Percentiles rank a stretch among this genome's conserved stretches.
Evolutionary conservation across 1,140 invertebrate genomes (phyloP).

Genomic region (Agrilus planipennis): DNA sequence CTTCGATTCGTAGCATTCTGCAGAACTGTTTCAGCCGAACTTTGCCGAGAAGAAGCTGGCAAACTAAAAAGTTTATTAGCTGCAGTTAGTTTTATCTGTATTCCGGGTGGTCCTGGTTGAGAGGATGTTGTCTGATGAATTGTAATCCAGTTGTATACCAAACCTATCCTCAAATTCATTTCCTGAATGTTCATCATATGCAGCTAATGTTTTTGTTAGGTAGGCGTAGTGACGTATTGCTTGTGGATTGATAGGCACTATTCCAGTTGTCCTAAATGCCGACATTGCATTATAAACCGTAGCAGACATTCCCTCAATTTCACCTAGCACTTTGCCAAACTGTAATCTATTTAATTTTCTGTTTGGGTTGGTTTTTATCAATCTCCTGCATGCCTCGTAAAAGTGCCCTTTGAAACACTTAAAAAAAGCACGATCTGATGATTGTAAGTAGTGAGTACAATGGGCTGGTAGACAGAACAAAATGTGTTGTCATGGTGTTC

Average conservation of each 20-base stretch:
- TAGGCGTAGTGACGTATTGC: background rate
- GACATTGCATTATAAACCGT: too few relatives aligned
- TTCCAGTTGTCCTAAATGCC: too few relatives aligned
- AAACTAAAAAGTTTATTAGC: too few relatives aligned
- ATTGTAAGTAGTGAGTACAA: conserved; percentile 14
- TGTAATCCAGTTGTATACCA: background rate
- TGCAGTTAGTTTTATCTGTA: background rate
- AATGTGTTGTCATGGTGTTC: conserved; percentile 14
- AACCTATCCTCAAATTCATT: background rate
- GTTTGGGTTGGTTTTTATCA: background rate
- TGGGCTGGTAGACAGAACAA: conserved; percentile 17
- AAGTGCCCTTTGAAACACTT: conserved; percentile 15
- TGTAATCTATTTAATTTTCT: conserved; percentile 1
- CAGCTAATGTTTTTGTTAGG: background rate
- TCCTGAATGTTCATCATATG: background rate
- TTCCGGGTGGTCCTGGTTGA: background rate
- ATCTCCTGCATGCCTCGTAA: conserved; percentile 4
- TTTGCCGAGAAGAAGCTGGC: background rate
- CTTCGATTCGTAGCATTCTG: too few relatives aligned
- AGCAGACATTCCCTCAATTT: background rate
- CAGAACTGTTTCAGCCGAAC: too few relatives aligned
- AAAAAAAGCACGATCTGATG: conserved; percentile 19
- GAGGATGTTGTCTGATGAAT: background rate
- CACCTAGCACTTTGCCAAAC: background rate
- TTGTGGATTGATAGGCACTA: too few relatives aligned